phyloP scores from a whole-genome alignment of 1,140 invertebrate genomes.

The Drosophila ficusphila region DNA sequence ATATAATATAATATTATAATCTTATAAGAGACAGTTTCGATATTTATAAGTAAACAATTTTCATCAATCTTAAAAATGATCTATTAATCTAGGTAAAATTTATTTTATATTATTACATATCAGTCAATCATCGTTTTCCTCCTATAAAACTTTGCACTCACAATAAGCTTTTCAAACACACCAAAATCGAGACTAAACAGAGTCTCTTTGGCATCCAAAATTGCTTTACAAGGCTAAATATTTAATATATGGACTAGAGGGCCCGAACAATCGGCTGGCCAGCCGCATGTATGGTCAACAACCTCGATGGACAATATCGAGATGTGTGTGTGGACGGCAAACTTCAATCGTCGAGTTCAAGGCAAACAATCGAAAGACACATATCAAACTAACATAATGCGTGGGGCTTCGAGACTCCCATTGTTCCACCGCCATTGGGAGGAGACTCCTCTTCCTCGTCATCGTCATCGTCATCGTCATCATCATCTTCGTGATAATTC shows the following conservation, averaged over 20 bases:
- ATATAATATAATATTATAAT: too few species aligned
- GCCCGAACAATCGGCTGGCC: constrained; percentile 29
- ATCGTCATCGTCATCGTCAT: constrained; percentile 16
- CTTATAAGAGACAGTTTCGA: too few species aligned
- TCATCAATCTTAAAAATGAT: background rate
- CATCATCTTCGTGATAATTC: constrained; percentile 7
- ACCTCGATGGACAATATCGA: constrained; percentile 27
- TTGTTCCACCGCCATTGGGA: constrained; percentile 18
- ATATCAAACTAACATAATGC: constrained; percentile 74
- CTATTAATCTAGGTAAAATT: too few species aligned
- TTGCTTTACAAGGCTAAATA: constrained; percentile 35
- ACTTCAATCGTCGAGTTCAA: constrained; percentile 66
- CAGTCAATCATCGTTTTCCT: background rate
- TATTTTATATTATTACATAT: background rate
- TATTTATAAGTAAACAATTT: background rate
- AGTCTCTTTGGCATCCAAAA: constrained; percentile 6
- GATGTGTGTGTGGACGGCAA: constrained; percentile 30
- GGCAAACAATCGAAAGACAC: constrained; percentile 72
- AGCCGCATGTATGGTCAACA: constrained; percentile 40
- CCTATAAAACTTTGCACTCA: constrained; percentile 1
- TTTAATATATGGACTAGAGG: constrained; percentile 29
- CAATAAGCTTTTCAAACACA: background rate
- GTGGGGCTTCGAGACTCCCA: constrained; percentile 34
- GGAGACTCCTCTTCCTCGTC: constrained; percentile 2
- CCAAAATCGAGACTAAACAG: constrained; percentile 17